Percentiles rank a stretch among this genome's conserved stretches.
phyloP scores from a whole-genome alignment of 2,888 invertebrate species.

The Drosophila buzzatii region DNA sequence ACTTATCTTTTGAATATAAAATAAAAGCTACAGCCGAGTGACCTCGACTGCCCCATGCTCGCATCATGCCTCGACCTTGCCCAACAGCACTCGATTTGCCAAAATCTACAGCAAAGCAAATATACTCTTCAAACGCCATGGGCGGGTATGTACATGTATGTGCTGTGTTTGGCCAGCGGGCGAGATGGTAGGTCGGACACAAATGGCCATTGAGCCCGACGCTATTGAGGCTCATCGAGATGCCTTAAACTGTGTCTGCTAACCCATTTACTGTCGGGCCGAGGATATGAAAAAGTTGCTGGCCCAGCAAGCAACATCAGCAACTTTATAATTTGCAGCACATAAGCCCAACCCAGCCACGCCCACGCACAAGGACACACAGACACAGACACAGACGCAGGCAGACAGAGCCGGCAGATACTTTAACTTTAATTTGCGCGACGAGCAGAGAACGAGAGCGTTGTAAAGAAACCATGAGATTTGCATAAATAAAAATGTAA shows the following conservation, averaged over 20 bases:
- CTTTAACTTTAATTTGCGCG: conserved; percentile 20
- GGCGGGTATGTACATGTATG: background rate
- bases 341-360: background rate
- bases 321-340: conserved; percentile 63
- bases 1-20: background rate
- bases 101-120: background rate
- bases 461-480: conserved; percentile 60
- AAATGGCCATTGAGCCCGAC: conserved; percentile 5
- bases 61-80: background rate
- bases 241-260: conserved; percentile 5
- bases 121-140: background rate
- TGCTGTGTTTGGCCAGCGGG: background rate
- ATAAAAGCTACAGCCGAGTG: background rate
- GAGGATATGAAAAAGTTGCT: conserved; percentile 33
- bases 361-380: background rate
- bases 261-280: conserved; percentile 10
- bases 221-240: conserved; percentile 1
- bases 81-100: background rate
- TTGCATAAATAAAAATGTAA: conserved; percentile 61
- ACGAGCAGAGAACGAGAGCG: conserved; percentile 34
- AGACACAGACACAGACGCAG: conserved; percentile 4
- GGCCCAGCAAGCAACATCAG: conserved; percentile 31
- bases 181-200: background rate
- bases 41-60: background rate
- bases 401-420: background rate